A percentile compares a stretch with the other conserved stretches of the same genome.
These are phyloP conservation scores for Entomobrya multifasciata DNA, from an alignment of 2,888 invertebrate genomes.

Conservation along the genomic window DNA sequence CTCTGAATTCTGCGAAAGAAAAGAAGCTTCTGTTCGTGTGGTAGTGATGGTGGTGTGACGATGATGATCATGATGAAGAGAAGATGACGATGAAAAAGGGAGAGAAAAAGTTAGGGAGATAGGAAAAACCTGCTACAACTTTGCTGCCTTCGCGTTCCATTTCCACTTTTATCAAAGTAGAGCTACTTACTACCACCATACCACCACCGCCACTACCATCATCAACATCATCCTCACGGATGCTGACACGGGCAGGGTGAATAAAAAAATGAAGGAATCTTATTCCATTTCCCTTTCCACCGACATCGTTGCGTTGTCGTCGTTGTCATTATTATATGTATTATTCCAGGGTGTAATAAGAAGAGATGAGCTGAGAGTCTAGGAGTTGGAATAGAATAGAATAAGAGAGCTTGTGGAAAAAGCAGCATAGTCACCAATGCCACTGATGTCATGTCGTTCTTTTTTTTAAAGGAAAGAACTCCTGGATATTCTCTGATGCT, in stretches of 20 bases:
- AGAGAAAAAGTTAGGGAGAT: constrained; percentile 48
- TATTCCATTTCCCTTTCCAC: constrained; percentile 46
- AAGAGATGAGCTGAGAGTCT: not conserved
- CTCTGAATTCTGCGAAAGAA: constrained; percentile 15
- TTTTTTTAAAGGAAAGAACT: constrained; percentile 48
- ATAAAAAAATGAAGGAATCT: constrained; percentile 37
- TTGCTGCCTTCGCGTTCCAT: constrained; percentile 58
- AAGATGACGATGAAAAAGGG: constrained; percentile 50
- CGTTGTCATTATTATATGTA: constrained; percentile 31
- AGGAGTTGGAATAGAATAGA: not conserved
- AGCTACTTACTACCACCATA: not conserved
- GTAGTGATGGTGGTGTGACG: not conserved
- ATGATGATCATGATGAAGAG: too few relatives aligned
- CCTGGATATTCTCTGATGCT: constrained; percentile 44
- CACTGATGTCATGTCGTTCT: constrained; percentile 51
- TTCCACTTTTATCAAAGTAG: not conserved
- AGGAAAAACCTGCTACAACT: constrained; percentile 67
- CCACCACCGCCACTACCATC: not conserved
- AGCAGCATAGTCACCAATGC: constrained; percentile 11
- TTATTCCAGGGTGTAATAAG: constrained; percentile 37
- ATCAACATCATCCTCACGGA: constrained; percentile 37
- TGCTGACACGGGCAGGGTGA: constrained; percentile 36
- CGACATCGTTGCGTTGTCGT: constrained; percentile 17
- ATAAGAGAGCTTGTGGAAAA: not conserved
- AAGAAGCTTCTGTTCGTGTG: constrained; percentile 17